Conservation (phyloP, 2,113 vertebrate species). For the Salvator merianae region DNA sequence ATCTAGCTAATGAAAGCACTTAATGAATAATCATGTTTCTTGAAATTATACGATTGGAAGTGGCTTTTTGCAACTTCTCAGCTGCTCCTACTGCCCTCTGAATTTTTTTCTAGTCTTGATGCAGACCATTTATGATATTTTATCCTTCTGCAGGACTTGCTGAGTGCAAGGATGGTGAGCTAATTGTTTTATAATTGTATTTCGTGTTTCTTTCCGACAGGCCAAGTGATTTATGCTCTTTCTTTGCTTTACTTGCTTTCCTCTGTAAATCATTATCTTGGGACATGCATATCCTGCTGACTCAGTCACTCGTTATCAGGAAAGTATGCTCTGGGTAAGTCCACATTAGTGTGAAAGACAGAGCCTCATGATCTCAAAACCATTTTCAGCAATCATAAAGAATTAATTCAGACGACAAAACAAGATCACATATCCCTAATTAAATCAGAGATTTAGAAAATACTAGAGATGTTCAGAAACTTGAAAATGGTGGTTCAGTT, state of each 20-base stretch:
- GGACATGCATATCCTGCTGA: neutral
- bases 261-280: slow-evolving; percentile 18
- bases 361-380: neutral
- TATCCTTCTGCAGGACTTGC: neutral
- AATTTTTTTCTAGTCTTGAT: neutral
- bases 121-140: neutral
- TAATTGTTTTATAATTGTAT: slow-evolving; percentile 25
- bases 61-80: neutral
- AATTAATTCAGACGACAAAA: neutral
- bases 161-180: neutral
- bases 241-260: slow-evolving; percentile 17
- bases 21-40: neutral
- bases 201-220: slow-evolving; percentile 11
- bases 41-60: neutral
- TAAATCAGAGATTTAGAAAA: neutral
- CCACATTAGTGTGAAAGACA: neutral
- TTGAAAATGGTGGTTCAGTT: too few relatives aligned
- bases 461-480: neutral
- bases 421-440: neutral
- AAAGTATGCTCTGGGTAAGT: neutral
- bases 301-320: neutral
- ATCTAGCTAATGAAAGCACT: neutral
- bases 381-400: neutral
- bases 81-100: neutral
- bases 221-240: slow-evolving; percentile 20